These are phyloP conservation scores for Cyclophora albipunctata DNA, from an alignment of 2,888 invertebrate species.

Conservation along the genomic window DNA sequence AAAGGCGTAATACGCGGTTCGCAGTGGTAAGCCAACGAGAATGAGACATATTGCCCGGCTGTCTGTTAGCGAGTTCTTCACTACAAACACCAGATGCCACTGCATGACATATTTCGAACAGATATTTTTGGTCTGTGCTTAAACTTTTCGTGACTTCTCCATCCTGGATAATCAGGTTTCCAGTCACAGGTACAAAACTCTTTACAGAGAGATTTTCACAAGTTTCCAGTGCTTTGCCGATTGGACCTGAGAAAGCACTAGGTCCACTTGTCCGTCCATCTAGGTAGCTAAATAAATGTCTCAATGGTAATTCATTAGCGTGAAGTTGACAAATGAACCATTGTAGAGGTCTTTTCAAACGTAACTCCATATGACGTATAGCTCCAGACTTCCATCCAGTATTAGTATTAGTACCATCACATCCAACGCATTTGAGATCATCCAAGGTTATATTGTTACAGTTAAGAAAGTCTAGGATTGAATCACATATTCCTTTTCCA, in stretches of 20 bases:
- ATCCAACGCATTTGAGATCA: conserved; percentile 8
- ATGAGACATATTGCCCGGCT: conserved; percentile 18
- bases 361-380: background rate
- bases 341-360: background rate
- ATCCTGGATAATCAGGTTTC: background rate
- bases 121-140: conserved; percentile 3
- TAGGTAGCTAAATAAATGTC: conserved; percentile 9
- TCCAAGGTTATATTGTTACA: background rate
- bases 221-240: conserved; percentile 19
- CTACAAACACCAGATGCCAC: conserved; percentile 2
- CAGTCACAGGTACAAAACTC: background rate
- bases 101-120: background rate
- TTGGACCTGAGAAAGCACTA: conserved; percentile 17
- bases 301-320: background rate
- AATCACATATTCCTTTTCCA: conserved; percentile 3
- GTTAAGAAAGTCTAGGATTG: background rate
- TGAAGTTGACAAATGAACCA: too few species aligned
- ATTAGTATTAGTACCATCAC: conserved; percentile 21
- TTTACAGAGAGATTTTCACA: conserved; percentile 6
- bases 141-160: background rate
- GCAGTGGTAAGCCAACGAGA: conserved; percentile 19
- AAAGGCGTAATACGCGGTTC: conserved; percentile 15
- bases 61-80: conserved; percentile 6
- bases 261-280: conserved; percentile 19
- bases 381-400: conserved; percentile 19